Evolutionary conservation across 1,140 invertebrate species (phyloP), one percentile per base, ranked within the genome.

Genomic region (Trachymyrmex cornetzi): DNA sequence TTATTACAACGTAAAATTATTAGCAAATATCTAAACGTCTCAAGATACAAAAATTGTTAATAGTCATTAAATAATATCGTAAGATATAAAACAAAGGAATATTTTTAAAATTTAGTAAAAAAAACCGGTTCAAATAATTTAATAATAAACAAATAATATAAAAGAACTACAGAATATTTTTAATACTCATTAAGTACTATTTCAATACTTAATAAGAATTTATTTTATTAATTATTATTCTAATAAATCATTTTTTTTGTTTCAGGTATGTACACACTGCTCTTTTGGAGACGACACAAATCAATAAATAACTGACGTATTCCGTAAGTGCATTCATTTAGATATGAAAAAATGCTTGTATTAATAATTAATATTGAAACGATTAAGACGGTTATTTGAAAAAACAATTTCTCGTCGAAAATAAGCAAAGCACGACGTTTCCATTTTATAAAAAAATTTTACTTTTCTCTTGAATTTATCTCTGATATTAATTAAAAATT

Each of bases 261-360:
- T 91, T 7, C 89, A 91, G 90, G 90, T 91, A 91, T 74, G 89
- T 90, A 89, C 55, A 89, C 55, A 53, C 3, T 44, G n/a, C 57
- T 67, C 38, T 66, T 84, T 81, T 61, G 81, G 19, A 86, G 61
- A 69, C 77, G 57, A 79, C 53, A 48, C 44, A 77, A 67, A 72
- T 80, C 57, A 59, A 34, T 81, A 87, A 59, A 81, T 27, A 88
- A 79, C 59, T n/a, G 14, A 19, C n/a, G 16, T 27, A 44, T 59
- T 48, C 27, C 71, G 89, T 90, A 87, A 89, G 88, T 89, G 69
- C 27, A 75, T 59, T 53, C 38, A 7, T 66, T 55, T 69, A 66
- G 19, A 48, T 44, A 34, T 3, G 14, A n/a, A n/a, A n/a, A 77
- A 48, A 57, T 81, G 59, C 24, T 61, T 22, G 14, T 5, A 11